A percentile compares a stretch with the other conserved stretches of the same genome.
Conservation (phyloP, 30 jellyfish, hydroid and myxozoan genomes). For the Turritopsis dohrnii region DNA sequence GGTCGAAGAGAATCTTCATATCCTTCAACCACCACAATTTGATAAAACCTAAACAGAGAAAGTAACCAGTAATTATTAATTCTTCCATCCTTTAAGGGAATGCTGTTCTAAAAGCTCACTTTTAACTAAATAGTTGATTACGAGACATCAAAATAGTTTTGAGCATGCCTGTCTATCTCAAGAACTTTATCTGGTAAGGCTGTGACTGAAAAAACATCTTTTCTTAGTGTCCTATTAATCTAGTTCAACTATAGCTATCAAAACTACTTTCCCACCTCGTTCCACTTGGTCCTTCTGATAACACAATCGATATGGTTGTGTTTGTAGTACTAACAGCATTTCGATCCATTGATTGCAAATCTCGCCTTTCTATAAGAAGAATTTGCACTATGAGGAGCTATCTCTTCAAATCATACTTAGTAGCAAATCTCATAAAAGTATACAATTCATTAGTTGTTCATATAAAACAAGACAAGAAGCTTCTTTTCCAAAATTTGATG, state of each 20-base stretch:
- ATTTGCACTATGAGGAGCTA: neutral
- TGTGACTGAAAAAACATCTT: too few species aligned
- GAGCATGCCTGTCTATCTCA: too few species aligned
- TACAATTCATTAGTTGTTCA: too few species aligned
- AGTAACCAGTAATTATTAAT: neutral
- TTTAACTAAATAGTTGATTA: too few species aligned
- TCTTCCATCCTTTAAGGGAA: neutral
- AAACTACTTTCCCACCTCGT: conserved; percentile 25
- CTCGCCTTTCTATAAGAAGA: conserved; percentile 39
- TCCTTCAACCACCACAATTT: conserved; percentile 38
- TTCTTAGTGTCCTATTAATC: neutral
- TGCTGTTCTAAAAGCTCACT: too few species aligned
- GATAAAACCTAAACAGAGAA: conserved; percentile 43
- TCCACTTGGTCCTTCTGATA: conserved; percentile 49
- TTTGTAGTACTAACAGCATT: neutral
- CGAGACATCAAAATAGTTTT: too few species aligned
- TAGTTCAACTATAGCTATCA: neutral
- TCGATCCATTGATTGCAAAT: conserved; percentile 32
- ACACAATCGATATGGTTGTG: conserved; percentile 23
- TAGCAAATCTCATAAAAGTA: neutral
- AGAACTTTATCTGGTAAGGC: neutral
- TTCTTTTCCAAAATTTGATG: neutral
- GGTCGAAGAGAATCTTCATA: neutral
- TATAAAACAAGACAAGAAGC: too few species aligned
- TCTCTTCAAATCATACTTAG: neutral